Base-by-base conservation (phyloP, 2,888 invertebrate species). In the Morpho deidamia region DNA sequence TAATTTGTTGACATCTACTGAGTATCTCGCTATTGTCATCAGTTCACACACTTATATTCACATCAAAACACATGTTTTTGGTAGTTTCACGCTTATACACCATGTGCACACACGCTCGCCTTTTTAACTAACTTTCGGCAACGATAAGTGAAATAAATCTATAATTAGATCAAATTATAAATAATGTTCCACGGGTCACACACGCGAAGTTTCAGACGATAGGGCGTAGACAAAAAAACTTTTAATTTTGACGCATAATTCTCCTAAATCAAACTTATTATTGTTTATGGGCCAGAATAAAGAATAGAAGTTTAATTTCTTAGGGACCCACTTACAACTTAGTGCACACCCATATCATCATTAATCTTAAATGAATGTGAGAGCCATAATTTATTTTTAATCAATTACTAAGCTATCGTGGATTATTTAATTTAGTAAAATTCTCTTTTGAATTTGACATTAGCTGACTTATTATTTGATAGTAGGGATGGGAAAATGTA, bases 31-130 rank as follows among this genome's bases (percentile, higher is more conserved):
- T 41, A 62, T 60, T 73, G 74, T 74, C 76, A 74, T 74, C 71
- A 71, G 59, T 61, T 76, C 81, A 78, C 71, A 70, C 72, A 74
- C 71, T 67, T 68, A 86, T 85, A 74, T 87, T 81, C 80, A 86
- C 87, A 83, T 86, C 86, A 76, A 79, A 86, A 88, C 87, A 88
- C 87, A 88, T 86, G 86, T 83, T 88, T 83, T 74, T 72, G 76
- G 71, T 75, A 68, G 68, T 70, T 68, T 68, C 69, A 69, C 75
- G 67, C 72, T 66, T 67, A 71, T 66, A 64, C 61, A 74, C 71
- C 76, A 67, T 73, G 66, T 61, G 70, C 71, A 74, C 66, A 69
- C 72, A 67, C 72, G 71, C 73, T 70, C 72, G 72, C 70, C 67
- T 74, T 70, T 60, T 65, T 63, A 64, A 79, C 79, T 78, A 76